phyloP scores from a whole-genome alignment of 2,888 invertebrate genomes.

The Mesochorus sp. region DNA sequence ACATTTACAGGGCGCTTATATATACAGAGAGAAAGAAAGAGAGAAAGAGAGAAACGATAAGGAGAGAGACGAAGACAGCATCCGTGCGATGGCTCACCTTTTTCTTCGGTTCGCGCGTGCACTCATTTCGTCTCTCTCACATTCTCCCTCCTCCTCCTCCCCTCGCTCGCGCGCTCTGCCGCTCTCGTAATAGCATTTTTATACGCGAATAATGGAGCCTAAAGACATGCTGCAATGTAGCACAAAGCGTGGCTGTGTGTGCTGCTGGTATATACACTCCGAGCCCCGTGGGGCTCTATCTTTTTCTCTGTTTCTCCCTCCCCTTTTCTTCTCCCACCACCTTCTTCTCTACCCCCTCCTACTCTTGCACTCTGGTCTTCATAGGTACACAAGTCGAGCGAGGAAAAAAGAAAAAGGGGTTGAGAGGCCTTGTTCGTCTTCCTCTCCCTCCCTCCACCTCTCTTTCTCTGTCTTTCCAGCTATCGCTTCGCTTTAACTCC shows the following conservation, averaged over 20 bases:
- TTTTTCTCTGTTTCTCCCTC: neutral
- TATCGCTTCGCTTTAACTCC: slow-evolving; percentile 56
- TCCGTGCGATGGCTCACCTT: slow-evolving; percentile 17
- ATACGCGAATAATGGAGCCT: slow-evolving; percentile 77
- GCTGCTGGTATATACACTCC: slow-evolving; percentile 65
- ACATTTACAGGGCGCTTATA: neutral
- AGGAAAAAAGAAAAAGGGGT: slow-evolving; percentile 50
- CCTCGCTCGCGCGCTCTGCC: slow-evolving; percentile 42
- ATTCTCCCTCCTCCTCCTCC: slow-evolving; percentile 43
- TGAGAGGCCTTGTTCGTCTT: slow-evolving; percentile 54
- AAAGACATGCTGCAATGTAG: slow-evolving; percentile 75
- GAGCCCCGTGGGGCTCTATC: slow-evolving; percentile 49
- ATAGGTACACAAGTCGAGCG: slow-evolving; percentile 54
- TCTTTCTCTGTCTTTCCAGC: slow-evolving; percentile 40
- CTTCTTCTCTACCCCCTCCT: slow-evolving; percentile 29
- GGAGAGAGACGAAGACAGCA: no score
- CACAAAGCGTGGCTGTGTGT: slow-evolving; percentile 73
- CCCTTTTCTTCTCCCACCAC: slow-evolving; percentile 33
- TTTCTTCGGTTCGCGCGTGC: slow-evolving; percentile 33
- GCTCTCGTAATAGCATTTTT: slow-evolving; percentile 73
- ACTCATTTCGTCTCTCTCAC: slow-evolving; percentile 36
- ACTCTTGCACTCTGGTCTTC: neutral
- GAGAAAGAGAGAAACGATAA: neutral
- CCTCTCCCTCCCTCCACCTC: slow-evolving; percentile 22
- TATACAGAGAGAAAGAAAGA: neutral